phyloP scores from a whole-genome alignment of 2,113 vertebrate species.

The Plecotus auritus region DNA sequence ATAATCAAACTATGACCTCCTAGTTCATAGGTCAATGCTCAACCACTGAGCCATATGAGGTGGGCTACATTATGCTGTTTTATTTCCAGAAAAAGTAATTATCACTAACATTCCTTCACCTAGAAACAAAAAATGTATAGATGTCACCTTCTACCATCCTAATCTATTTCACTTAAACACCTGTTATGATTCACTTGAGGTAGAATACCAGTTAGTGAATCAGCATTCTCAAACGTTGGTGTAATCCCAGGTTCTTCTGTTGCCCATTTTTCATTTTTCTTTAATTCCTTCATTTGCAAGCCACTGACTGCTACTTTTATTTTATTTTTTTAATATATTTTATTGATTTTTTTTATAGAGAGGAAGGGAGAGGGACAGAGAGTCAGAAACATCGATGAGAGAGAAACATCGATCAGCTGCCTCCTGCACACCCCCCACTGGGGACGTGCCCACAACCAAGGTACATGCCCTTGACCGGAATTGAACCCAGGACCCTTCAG shows the following conservation, averaged over 20 bases:
- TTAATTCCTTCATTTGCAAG: slow-evolving; percentile 48
- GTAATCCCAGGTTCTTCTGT: slow-evolving; percentile 54
- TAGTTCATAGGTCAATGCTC: too few species aligned
- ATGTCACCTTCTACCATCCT: slow-evolving; percentile 86
- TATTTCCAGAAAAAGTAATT: slow-evolving; percentile 22
- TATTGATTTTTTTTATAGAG: too few species aligned
- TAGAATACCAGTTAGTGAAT: slow-evolving; percentile 70
- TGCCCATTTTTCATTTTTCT: slow-evolving; percentile 27
- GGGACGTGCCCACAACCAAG: too few species aligned
- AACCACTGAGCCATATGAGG: too few species aligned
- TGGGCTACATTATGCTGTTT: neutral
- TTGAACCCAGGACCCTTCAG: too few species aligned
- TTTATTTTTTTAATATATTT: too few species aligned
- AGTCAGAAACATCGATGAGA: too few species aligned
- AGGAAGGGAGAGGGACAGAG: too few species aligned
- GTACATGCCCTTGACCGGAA: too few species aligned
- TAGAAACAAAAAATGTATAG: neutral
- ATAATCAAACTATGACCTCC: neutral
- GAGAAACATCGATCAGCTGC: too few species aligned
- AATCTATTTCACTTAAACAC: slow-evolving; percentile 85
- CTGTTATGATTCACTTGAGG: slow-evolving; percentile 80
- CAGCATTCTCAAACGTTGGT: slow-evolving; percentile 27
- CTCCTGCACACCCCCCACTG: too few species aligned
- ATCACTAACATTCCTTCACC: neutral
- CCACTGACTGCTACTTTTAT: too few species aligned